Conservation (phyloP, 2,113 vertebrate genomes). For the Sturnira hondurensis region DNA sequence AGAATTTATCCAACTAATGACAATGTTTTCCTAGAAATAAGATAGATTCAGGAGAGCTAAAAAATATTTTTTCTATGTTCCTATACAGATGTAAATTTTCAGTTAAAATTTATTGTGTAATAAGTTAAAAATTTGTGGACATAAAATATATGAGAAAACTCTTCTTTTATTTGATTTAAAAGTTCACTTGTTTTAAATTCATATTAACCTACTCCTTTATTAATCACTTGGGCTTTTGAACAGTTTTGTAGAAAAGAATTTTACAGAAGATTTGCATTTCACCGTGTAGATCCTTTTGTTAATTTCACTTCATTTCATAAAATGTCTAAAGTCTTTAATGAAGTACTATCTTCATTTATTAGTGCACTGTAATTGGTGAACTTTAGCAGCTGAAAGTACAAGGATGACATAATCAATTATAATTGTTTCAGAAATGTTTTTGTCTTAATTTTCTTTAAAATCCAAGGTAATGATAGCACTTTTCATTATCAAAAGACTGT, state of each 20-base stretch:
- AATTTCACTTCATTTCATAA: conserved; percentile 72
- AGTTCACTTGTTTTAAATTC: conserved; percentile 49
- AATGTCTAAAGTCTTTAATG: conserved; percentile 73
- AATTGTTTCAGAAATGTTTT: conserved; percentile 75
- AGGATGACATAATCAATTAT: conserved; percentile 73
- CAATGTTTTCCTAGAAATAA: background rate
- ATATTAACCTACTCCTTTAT: background rate
- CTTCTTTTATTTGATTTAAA: conserved; percentile 44
- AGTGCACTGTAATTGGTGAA: conserved; percentile 72
- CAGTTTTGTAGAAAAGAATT: conserved; percentile 50
- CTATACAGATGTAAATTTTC: background rate
- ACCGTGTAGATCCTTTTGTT: conserved; percentile 68
- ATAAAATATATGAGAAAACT: background rate
- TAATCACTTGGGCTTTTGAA: conserved; percentile 61
- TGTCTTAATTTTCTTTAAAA: conserved; percentile 49
- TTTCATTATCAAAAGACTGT: conserved; percentile 50
- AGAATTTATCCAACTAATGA: background rate
- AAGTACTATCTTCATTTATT: conserved; percentile 71
- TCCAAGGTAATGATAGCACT: conserved; percentile 62
- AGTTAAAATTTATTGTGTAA: background rate
- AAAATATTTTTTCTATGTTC: background rate
- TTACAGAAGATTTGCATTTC: conserved; percentile 67
- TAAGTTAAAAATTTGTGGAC: conserved; percentile 5
- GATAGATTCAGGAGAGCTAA: background rate
- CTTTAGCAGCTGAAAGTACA: conserved; percentile 62